Percentiles rank a stretch among this genome's conserved stretches.
Conservation (phyloP, 2,888 invertebrate genomes). For the Torymus aiolomorphi region DNA sequence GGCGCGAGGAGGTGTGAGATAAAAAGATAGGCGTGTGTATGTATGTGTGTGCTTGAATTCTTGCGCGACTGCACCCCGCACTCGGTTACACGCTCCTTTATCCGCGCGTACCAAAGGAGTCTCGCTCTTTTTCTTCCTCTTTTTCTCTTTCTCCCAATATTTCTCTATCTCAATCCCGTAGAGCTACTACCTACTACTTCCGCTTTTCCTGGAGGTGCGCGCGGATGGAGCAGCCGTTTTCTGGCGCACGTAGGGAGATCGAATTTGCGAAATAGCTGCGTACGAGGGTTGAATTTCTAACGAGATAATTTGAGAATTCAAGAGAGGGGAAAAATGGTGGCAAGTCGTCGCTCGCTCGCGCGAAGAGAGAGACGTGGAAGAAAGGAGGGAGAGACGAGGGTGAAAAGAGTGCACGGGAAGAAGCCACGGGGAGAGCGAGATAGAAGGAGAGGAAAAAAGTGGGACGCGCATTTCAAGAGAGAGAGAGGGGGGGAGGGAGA, state of each 20-base stretch:
- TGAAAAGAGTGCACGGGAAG: slow-evolving; percentile 8
- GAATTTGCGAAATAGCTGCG: slow-evolving; percentile 73
- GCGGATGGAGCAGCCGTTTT: slow-evolving; percentile 22
- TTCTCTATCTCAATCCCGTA: slow-evolving; percentile 9
- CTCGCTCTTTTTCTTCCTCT: neutral
- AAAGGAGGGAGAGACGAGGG: neutral
- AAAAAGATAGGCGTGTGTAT: slow-evolving; percentile 4
- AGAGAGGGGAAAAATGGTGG: slow-evolving; percentile 61
- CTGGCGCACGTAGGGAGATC: slow-evolving; percentile 66
- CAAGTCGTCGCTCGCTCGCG: slow-evolving; percentile 16
- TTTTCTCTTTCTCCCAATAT: slow-evolving; percentile 8
- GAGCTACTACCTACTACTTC: too few species aligned
- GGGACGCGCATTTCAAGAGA: neutral
- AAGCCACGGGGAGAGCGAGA: neutral
- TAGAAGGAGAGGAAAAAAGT: slow-evolving; percentile 10
- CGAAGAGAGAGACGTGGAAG: neutral
- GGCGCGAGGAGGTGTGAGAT: neutral
- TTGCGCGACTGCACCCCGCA: neutral
- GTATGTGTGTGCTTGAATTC: slow-evolving; percentile 2
- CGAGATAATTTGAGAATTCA: slow-evolving; percentile 71
- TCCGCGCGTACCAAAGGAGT: slow-evolving; percentile 17
- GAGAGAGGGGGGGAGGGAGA: slow-evolving; percentile 11
- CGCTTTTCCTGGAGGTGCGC: too few species aligned
- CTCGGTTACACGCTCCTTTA: slow-evolving; percentile 35
- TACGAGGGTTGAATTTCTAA: slow-evolving; percentile 73